Base-by-base conservation (phyloP, 2,888 invertebrate genomes). In the Exephanes ischioxanthus region DNA sequence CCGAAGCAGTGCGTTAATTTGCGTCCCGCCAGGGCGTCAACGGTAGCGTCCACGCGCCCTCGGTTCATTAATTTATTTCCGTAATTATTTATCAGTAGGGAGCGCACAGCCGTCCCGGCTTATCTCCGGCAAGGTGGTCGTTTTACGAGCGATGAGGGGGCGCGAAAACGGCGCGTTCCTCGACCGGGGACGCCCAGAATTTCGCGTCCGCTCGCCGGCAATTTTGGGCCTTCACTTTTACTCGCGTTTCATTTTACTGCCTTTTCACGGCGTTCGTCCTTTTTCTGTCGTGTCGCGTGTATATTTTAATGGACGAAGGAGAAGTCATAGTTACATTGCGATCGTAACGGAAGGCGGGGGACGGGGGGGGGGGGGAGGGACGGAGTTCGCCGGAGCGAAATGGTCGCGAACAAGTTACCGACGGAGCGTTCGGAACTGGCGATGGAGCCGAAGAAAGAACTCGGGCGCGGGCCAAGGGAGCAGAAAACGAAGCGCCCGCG, bases 91-190 rank as follows among this genome's bases (percentile, higher is more conserved):
- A 84, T 80, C 71, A 76, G 84, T 80, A 76, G 75, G 53, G 33
- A 80, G 51, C 58, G 45, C 51, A 53, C 70, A 80, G 37, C 75
- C 75, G 51, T 71, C 70, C 19, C 78, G 67, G 87, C 86, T 90
- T 90, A 89, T 85, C 82, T 90, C 87, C 83, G 84, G 86, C 88
- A 88, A 89, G 89, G 89, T 90, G 89, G 88, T 88, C 88, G 87
- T 87, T 90, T 90, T 89, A 90, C 89, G 90, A 89, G 87, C 75
- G 84, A 85, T 85, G 82, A 84, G 87, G 80, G 86, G 80, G 86
- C 11, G 51, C 19, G 51, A n/a, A 14, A 81, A 72, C 66, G 30
- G 53, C 61, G 70, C 83, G 68, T 72, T 79, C 41, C 58, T 70
- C 83, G 66, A 0, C 75, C 70, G 84, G 86, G 68, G 77, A 86